These are phyloP conservation scores for Phaethon lepturus DNA, from an alignment of 2,113 vertebrate genomes.

Conservation along the genomic window DNA sequence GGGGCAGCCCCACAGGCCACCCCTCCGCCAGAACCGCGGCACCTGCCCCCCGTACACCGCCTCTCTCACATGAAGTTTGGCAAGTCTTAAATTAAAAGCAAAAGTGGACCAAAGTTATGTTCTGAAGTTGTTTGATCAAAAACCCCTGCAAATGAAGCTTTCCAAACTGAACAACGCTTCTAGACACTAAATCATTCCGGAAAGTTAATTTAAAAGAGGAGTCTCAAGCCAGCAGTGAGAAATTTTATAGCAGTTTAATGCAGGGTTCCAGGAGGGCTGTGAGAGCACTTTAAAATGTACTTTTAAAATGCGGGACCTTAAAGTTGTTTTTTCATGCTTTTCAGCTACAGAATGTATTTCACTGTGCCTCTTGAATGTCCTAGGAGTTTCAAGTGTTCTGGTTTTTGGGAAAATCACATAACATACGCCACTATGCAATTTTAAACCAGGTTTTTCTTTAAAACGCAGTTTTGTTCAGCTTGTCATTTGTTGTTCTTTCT, in stretches of 20 bases:
- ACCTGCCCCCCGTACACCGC: fast-evolving
- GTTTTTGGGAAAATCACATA: not conserved
- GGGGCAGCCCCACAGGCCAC: too few relatives aligned
- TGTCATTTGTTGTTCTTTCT: not conserved
- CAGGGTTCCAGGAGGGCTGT: not conserved
- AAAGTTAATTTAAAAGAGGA: not conserved
- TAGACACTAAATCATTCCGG: not conserved
- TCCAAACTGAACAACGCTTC: not conserved
- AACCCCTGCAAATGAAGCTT: not conserved
- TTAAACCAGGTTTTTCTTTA: not conserved
- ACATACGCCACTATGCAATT: not conserved
- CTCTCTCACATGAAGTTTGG: not conserved
- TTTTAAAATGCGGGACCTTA: not conserved
- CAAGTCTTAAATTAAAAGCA: not conserved
- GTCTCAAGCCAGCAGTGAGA: not conserved
- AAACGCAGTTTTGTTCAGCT: not conserved
- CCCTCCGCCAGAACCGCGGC: too few relatives aligned
- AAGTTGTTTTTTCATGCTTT: not conserved
- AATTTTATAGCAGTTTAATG: not conserved
- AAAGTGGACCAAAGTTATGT: too few relatives aligned
- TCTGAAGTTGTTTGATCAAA: not conserved
- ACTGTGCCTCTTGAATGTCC: not conserved
- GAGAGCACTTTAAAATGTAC: not conserved
- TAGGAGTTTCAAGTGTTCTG: not conserved
- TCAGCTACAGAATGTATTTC: not conserved